Base-by-base conservation (phyloP, 2,888 invertebrate genomes). In the Dryobotodes eremita region DNA sequence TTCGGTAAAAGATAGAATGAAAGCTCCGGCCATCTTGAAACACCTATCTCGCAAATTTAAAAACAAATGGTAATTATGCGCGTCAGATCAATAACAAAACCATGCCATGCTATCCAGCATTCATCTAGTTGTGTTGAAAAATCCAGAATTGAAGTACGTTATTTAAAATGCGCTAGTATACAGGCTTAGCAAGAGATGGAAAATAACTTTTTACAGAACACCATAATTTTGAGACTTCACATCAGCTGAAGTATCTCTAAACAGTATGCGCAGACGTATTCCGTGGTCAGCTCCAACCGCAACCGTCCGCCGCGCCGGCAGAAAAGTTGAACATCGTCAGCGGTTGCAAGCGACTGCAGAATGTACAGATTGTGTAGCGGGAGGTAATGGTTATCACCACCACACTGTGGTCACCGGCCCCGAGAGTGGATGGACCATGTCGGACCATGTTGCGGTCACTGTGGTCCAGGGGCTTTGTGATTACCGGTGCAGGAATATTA, bases 371-470 rank as follows among this genome's bases (percentile, higher is more conserved):
- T 59, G 57, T 76, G 72, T 62, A 31, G 76, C 53, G 61, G 36
- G 10, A 62, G 71, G 70, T 81, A 82, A 82, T 82, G n/a, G 57
- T 13, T 57, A 75, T 68, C 46, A 13, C 10, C 55, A 31, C 15
- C 50, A 3, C 36, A 23, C 50, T 57, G 75, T 36, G 74, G 57
- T 65, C 36, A 36, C 31, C 36, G 68, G 23, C 13, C 55, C 57
- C 31, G 74, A 17, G 59, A 65, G 57, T 36, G 55, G 46, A 48
- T n/a, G 72, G n/a, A 17, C 31, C 59, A 23, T 71, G 73, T 5
- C 26, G 53, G 23, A 13, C 48, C 62, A 36, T 82, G 77, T 86
- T 84, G 83, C 68, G 84, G 86, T 86, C 55, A 31, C 42, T 69
- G 76, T 42, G 85, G 20, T 69, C 48, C 53, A 20, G 13, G 17